These are phyloP conservation scores for Oconnorella tubifera DNA, from an alignment of 2,888 invertebrate genomes.

Conservation along the genomic window DNA sequence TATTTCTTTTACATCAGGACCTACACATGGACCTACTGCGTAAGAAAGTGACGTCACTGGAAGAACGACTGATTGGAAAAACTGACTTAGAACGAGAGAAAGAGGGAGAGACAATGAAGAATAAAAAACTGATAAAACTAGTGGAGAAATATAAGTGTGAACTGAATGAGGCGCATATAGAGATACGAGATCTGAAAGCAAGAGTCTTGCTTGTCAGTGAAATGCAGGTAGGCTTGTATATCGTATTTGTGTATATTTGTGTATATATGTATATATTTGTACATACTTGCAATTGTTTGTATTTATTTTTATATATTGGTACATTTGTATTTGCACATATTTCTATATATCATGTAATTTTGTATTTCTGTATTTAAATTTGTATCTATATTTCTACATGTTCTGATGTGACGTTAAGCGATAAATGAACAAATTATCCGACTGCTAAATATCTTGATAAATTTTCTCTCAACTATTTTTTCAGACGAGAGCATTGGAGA, in stretches of 20 bases:
- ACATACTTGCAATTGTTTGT: not conserved
- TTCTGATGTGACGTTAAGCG: too few species aligned
- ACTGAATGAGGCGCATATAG: constrained; percentile 74
- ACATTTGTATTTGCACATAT: too few species aligned
- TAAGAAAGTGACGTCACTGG: constrained; percentile 66
- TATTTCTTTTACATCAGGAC: too few species aligned
- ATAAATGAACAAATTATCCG: too few species aligned
- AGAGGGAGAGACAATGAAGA: constrained; percentile 44
- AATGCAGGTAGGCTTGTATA: constrained; percentile 34
- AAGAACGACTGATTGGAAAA: constrained; percentile 47
- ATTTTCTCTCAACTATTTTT: too few species aligned
- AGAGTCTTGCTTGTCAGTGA: constrained; percentile 51
- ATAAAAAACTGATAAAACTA: constrained; percentile 71
- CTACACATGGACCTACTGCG: constrained; percentile 83
- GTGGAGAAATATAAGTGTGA: constrained; percentile 77
- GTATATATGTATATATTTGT: not conserved
- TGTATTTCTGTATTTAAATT: too few species aligned
- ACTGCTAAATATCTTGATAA: too few species aligned
- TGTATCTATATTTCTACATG: too few species aligned
- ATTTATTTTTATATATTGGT: not conserved
- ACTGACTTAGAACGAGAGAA: constrained; percentile 47
- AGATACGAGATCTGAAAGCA: constrained; percentile 77
- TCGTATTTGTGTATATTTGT: not conserved
- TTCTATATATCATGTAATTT: too few species aligned
- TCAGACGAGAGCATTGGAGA: constrained; percentile 40